Evolutionary conservation across 2,113 vertebrate species (phyloP), one percentile per base, ranked within the genome.

Genomic region (Serinus canaria): DNA sequence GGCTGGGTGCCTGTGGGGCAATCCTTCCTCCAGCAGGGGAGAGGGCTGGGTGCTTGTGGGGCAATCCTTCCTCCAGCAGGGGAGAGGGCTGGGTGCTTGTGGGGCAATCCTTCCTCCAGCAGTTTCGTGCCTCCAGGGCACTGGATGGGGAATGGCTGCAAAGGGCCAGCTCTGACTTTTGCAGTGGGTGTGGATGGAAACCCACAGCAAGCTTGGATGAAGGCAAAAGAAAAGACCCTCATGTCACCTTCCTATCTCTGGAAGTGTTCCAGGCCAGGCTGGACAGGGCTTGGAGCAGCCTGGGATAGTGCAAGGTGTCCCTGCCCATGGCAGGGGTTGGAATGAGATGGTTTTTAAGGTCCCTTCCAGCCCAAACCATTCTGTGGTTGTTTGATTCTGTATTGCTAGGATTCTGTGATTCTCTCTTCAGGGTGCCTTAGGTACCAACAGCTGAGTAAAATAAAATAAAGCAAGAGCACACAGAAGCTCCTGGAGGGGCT

Each of bases 241-340:
- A 7, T 1, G 16, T 35, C 50, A 21, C 11, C n/a, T 63, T 47
- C 21, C 25, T 35, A 35, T 11, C 41, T 41, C 55, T 90, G 53
- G 55, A 23, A 60, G 1, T 47, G 41, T 68, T 3, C 47, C 2
- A 76, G n/a, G 12, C 47, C n/a, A 47, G 25, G 62, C 0, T 75
- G 28, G 50, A 49, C 0, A 0, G 25, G 67, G 17, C 8, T 80
- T 80, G 50, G 69, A 68, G n/a, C 16, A 46, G 0, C 3, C 47
- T 89, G 30, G 30, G 7, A 3, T 7, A 31, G 53, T 41, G n/a
- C 6, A 23, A 76, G 5, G 2, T 83, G 55, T 68, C 70, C 47
- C 14, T 83, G 30, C 11, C 15, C 24, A 7, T 12, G 39, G 44
- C 23, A 44, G 10, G 23, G 19, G 4, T 11, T 11, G 37, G 10